Base-by-base conservation (phyloP, 2,113 vertebrate species). In the Todiramphus chloris region DNA sequence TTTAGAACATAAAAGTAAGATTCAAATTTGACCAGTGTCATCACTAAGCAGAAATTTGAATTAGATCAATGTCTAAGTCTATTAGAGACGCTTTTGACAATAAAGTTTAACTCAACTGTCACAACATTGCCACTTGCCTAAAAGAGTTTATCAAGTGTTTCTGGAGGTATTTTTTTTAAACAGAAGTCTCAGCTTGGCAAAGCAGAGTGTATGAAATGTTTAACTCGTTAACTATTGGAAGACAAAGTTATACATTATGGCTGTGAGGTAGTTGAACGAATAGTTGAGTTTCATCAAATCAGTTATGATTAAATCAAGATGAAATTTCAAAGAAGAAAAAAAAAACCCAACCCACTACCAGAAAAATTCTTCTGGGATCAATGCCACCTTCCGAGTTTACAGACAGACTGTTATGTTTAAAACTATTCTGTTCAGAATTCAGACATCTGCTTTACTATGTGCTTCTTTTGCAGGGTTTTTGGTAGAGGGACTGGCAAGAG, bases 361-460 rank as follows among this genome's bases (percentile, higher is more conserved):
- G 79, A 73, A 78, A 58, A 60, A 59, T 12, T 76, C 73, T 94
- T 66, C 77, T 95, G 95, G 96, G 92, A 95, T 89, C 86, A 91
- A 67, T 96, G 88, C 92, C 93, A 96, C 90, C 51, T 84, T 84
- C 48, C 53, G 6, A 53, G 58, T 66, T 93, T 92, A 44, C 89
- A 93, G 77, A 48, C 74, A 96, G 85, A 89, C 75, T 93, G 91
- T 44, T 60, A 30, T 89, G 80, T 92, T 94, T 96, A 87, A 87
- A 94, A 97, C 92, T 93, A 96, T 96, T 96, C 87, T 82, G 46
- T 84, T 94, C 68, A 75, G 76, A 88, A 90, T 50, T 95, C 76
- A 75, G 83, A 83, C 89, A 95, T 94, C 89, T 96, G 88, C 86
- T 91, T 96, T 78, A 55, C 43, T 83, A 25, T 58, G 79, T 75